Evolutionary conservation across 2,888 invertebrate genomes (phyloP).

Genomic region (Lymantria dispar): DNA sequence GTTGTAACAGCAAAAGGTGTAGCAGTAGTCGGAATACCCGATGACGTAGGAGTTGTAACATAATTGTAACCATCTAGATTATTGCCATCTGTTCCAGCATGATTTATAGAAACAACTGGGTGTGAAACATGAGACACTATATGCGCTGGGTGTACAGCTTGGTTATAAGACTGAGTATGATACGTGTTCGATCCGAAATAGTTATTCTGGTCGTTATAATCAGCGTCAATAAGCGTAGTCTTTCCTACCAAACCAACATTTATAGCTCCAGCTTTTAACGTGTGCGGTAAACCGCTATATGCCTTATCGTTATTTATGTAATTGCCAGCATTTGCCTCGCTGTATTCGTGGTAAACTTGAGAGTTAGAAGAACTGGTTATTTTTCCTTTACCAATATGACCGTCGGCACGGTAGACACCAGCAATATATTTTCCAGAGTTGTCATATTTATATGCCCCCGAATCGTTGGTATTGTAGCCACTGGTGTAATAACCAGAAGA

Average conservation of each 20-base stretch:
- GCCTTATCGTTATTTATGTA: constrained; percentile 59
- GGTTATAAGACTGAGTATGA: constrained; percentile 38
- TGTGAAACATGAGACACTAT: constrained; percentile 53
- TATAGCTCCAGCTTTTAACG: constrained; percentile 71
- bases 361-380: constrained; percentile 15
- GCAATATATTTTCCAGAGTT: constrained; percentile 56
- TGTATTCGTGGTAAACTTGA: constrained; percentile 46
- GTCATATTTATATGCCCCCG: constrained; percentile 48
- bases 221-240: constrained; percentile 67
- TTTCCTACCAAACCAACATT: constrained; percentile 77
- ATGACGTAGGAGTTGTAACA: constrained; percentile 69
- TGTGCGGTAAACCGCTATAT: constrained; percentile 63
- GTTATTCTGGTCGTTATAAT: constrained; percentile 50
- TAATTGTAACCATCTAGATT: constrained; percentile 63
- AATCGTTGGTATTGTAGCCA: constrained; percentile 42
- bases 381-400: constrained; percentile 49
- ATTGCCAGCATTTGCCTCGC: constrained; percentile 53
- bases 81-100: constrained; percentile 59
- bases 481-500: constrained; percentile 30
- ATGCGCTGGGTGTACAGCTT: constrained; percentile 48
- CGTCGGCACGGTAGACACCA: constrained; percentile 57
- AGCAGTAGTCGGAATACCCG: constrained; percentile 68
- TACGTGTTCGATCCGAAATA: constrained; percentile 35
- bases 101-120: constrained; percentile 65
- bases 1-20: constrained; percentile 67